phyloP scores from a whole-genome alignment of 2,888 invertebrate genomes.

The Agrotis segetum region DNA sequence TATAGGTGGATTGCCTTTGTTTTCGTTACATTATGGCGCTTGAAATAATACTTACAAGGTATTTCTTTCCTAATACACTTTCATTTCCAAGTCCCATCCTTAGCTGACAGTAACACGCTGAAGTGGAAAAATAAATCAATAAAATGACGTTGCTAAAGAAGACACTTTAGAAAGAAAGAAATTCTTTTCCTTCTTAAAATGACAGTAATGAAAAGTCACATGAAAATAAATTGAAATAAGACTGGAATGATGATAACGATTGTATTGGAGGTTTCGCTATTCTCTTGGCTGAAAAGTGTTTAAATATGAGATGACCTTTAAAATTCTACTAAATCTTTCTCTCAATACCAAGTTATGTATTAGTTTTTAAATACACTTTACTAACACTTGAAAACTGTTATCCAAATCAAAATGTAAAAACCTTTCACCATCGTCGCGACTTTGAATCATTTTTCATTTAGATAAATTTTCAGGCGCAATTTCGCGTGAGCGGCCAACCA shows the following conservation, averaged over 20 bases:
- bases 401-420: slow-evolving; percentile 54
- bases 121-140: slow-evolving; percentile 7
- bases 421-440: slow-evolving; percentile 52
- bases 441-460: slow-evolving; percentile 42
- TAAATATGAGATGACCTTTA: background rate
- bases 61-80: slow-evolving; percentile 48
- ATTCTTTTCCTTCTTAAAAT: too few species aligned
- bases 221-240: too few species aligned
- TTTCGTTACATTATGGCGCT: too few species aligned
- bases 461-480: slow-evolving; percentile 50
- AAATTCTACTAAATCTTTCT: background rate
- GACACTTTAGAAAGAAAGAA: too few species aligned
- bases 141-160: too few species aligned
- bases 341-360: background rate
- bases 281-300: background rate
- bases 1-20: too few species aligned
- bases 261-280: too few species aligned
- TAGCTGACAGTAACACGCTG: slow-evolving; percentile 49
- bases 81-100: slow-evolving; percentile 25
- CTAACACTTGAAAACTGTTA: slow-evolving; percentile 48
- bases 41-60: slow-evolving; percentile 23
- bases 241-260: background rate
- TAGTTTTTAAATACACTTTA: slow-evolving; percentile 10
- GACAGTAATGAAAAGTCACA: too few species aligned
- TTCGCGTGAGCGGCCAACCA: slow-evolving; percentile 48